A percentile compares a stretch with the other conserved stretches of the same genome.
Evolutionary conservation across 2,888 invertebrate species (phyloP).

Genomic region (Isoperla grammatica): DNA sequence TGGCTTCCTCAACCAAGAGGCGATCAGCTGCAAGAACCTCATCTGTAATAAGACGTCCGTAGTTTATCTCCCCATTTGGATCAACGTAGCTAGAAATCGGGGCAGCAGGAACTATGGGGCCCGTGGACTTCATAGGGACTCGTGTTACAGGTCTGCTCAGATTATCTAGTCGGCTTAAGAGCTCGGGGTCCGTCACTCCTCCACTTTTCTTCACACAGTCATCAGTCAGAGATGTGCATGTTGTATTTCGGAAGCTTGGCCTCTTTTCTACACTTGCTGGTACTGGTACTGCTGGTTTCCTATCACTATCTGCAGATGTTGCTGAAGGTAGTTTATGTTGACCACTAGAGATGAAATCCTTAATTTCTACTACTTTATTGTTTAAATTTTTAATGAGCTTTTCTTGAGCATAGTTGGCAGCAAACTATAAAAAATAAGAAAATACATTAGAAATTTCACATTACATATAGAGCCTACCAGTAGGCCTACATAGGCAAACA

Average conservation of each 20-base stretch:
- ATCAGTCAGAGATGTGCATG: constrained; percentile 46
- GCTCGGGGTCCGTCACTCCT: constrained; percentile 62
- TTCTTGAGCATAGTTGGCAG: constrained; percentile 87
- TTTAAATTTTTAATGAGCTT: constrained; percentile 75
- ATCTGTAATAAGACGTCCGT: constrained; percentile 74
- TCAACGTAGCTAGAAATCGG: constrained; percentile 58
- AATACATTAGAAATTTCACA: background rate
- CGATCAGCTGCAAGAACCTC: constrained; percentile 82
- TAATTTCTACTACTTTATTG: constrained; percentile 68
- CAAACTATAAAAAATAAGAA: constrained; percentile 53
- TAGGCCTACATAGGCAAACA: too few species aligned
- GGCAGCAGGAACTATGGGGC: constrained; percentile 42
- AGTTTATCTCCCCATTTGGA: constrained; percentile 68
- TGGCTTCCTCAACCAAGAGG: constrained; percentile 74
- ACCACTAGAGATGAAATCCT: constrained; percentile 55
- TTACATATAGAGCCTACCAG: too few species aligned
- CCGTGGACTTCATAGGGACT: constrained; percentile 47
- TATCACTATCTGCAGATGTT: constrained; percentile 7
- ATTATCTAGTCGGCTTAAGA: constrained; percentile 60
- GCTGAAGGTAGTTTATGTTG: background rate
- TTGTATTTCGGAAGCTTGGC: constrained; percentile 62
- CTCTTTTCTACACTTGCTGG: constrained; percentile 49
- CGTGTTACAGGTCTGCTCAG: constrained; percentile 54
- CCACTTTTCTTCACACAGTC: constrained; percentile 45
- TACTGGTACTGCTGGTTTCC: constrained; percentile 6